Evolutionary conservation across 2,888 invertebrate genomes (phyloP), one percentile per base, ranked within the genome.

Genomic region (Ypsolopha sequella): DNA sequence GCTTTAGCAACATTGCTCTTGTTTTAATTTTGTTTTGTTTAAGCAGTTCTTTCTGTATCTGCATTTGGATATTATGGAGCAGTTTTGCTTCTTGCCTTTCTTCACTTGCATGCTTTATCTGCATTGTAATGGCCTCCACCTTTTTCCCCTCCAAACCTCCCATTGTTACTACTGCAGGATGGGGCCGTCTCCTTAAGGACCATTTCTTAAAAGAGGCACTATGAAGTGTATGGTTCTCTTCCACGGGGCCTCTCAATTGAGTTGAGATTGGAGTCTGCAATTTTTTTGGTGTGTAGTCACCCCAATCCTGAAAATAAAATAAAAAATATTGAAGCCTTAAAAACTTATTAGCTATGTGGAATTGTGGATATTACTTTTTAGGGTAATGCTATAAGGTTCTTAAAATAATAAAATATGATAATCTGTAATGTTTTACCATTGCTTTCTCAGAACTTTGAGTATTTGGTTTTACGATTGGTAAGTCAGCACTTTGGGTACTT

Each of bases 21-120:
- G 50, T 50, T 50, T 50, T 50, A 33, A 49, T n/a, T 39, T 49
- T 49, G 13, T 36, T 33, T 39, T 49, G 49, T 49, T 49, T 50
- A 11, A 50, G 41, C 9, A 39, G 9, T 50, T 50, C 50, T 35
- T 50, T 33, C 34, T 50, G 24, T 33, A 45, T 45, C 11, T 45
- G n/a, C 11, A 33, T 45, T 33, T 45, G n/a, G 3, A 45, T n/a
- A 9, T 33, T 24, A 33, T 9, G 4, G 9, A 34, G 9, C 11
- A 8, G 24, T 45, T 45, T 45, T 24, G 4, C 11, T 33, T 33
- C 33, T 11, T 45, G 33, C 11, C n/a, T 10, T 34, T 45, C 45
- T 45, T 45, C 45, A 24, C n/a, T 10, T 6, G 45, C 45, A 8
- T n/a, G 33, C 9, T n/a, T 33, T 34, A n/a, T 45, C 33, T 45